Conservation (phyloP, 2,888 invertebrate species). For the Dasypogon diadema region DNA sequence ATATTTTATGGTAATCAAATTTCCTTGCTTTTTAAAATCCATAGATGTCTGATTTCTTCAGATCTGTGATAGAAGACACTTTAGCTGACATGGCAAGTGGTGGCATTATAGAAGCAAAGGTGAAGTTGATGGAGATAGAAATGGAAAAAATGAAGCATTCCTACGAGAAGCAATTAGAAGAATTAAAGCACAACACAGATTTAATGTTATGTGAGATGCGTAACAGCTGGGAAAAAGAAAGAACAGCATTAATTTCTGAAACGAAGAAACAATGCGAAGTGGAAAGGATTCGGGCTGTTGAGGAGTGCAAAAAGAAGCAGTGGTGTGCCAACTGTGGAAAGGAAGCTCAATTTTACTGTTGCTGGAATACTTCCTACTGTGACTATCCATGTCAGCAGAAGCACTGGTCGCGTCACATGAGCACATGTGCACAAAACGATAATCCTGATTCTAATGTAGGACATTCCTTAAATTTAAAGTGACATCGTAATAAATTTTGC, state of each 20-base stretch:
- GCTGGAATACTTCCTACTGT: constrained; percentile 97
- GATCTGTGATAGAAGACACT: constrained; percentile 77
- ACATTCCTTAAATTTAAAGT: not conserved
- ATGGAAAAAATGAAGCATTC: constrained; percentile 79
- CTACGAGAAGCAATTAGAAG: constrained; percentile 80
- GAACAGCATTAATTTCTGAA: constrained; percentile 75
- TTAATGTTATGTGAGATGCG: constrained; percentile 78
- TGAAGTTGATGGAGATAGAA: constrained; percentile 75
- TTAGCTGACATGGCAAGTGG: constrained; percentile 74
- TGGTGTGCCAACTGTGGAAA: constrained; percentile 92
- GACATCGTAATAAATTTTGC: not conserved
- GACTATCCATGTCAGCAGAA: constrained; percentile 88
- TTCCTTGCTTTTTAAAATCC: constrained; percentile 4
- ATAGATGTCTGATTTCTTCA: constrained; percentile 78
- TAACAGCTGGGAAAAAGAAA: constrained; percentile 78
- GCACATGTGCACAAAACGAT: constrained; percentile 61
- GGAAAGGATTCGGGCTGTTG: constrained; percentile 78
- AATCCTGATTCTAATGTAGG: constrained; percentile 52
- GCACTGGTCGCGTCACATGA: constrained; percentile 84
- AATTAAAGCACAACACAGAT: constrained; percentile 77
- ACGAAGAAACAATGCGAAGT: constrained; percentile 75
- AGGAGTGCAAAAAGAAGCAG: constrained; percentile 85
- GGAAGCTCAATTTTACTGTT: constrained; percentile 93
- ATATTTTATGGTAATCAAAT: not conserved
- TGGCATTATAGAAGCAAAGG: constrained; percentile 71